A percentile compares a stretch with the other conserved stretches of the same genome.
Evolutionary conservation across 2,113 vertebrate genomes (phyloP).

Genomic region (Myodes glareolus): DNA sequence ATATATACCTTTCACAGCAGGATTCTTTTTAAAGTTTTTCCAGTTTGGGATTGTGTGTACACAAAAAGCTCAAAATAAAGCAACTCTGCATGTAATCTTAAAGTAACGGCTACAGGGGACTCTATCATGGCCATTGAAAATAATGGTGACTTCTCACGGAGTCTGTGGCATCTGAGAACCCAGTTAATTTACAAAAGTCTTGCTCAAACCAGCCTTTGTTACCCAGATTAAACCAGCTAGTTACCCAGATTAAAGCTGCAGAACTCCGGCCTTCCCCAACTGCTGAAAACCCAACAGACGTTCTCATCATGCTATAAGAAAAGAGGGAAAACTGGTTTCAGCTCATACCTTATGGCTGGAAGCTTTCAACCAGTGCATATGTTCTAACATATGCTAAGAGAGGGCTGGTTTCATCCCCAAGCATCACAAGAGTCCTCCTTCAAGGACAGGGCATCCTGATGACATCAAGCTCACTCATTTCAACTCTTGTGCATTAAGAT

Average conservation of each 20-base stretch:
- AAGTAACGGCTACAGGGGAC: conserved; percentile 82
- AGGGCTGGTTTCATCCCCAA: conserved; percentile 67
- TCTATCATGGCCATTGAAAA: conserved; percentile 85
- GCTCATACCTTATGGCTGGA: conserved; percentile 84
- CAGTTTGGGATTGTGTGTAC: conserved; percentile 87
- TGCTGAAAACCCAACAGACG: conserved; percentile 80
- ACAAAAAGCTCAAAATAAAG: conserved; percentile 88
- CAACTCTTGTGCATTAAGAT: conserved; percentile 70
- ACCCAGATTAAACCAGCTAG: conserved; percentile 83
- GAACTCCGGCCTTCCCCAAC: conserved; percentile 86
- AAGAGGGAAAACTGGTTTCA: conserved; percentile 87
- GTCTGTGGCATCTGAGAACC: conserved; percentile 87
- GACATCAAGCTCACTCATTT: conserved; percentile 46
- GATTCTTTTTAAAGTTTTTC: conserved; percentile 85
- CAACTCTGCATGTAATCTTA: conserved; percentile 86
- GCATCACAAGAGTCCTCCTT: conserved; percentile 67
- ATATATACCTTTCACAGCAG: conserved; percentile 89
- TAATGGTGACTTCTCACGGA: conserved; percentile 86
- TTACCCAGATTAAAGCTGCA: conserved; percentile 84
- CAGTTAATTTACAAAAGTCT: conserved; percentile 85
- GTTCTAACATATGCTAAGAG: conserved; percentile 76
- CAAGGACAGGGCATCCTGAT: conserved; percentile 41
- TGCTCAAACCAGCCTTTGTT: conserved; percentile 86
- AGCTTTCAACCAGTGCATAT: conserved; percentile 77
- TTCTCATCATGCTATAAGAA: conserved; percentile 85